These are phyloP conservation scores for Neotoxoptera formosana DNA, from an alignment of 1,140 invertebrate species.

Conservation along the genomic window DNA sequence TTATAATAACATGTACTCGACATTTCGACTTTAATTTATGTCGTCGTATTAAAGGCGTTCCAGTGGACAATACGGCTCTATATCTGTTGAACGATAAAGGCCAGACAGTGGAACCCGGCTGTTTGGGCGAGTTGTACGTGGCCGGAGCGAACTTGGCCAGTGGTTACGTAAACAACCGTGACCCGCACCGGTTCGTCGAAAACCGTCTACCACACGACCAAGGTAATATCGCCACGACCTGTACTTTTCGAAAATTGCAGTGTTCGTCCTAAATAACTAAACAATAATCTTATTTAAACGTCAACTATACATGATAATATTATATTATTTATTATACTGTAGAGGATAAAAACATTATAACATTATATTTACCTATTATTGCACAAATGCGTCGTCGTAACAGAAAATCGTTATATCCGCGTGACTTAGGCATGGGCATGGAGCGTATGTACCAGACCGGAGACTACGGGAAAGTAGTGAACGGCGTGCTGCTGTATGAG, in stretches of 20 bases:
- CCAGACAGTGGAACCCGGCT: conserved; percentile 72
- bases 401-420: conserved; percentile 57
- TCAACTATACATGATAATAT: neutral
- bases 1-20: neutral
- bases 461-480: conserved; percentile 80
- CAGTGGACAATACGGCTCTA: conserved; percentile 79
- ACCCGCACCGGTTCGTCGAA: conserved; percentile 74
- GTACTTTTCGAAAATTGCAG: neutral
- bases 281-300: neutral
- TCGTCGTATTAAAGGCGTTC: conserved; percentile 66
- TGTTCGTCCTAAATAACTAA: neutral
- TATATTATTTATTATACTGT: conserved; percentile 1
- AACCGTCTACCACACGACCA: conserved; percentile 75
- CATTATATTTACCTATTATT: neutral
- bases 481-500: conserved; percentile 75
- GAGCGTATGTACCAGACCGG: conserved; percentile 78
- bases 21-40: neutral
- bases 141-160: conserved; percentile 78
- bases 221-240: conserved; percentile 67
- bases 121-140: conserved; percentile 81
- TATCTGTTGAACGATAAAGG: conserved; percentile 80
- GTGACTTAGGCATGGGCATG: conserved; percentile 40
- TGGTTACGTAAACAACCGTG: conserved; percentile 79
- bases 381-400: neutral
- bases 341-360: neutral